Evolutionary conservation across 2,888 invertebrate species (phyloP), one percentile per base, ranked within the genome.

Genomic region (Tenthredo distinguenda): DNA sequence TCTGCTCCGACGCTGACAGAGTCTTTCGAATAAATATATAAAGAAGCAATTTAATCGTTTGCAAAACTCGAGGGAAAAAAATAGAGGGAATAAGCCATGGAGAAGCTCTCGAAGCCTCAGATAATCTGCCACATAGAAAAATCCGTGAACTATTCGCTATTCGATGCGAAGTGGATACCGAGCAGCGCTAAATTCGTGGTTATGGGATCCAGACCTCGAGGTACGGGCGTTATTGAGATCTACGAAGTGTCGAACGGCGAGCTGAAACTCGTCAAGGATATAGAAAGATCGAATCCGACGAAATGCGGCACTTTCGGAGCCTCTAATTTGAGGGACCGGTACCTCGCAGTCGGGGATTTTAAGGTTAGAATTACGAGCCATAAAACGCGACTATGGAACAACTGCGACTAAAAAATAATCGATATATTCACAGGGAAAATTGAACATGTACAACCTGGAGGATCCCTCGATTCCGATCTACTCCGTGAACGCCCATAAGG

Each of bases 81-180:
- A 6, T 15, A 10, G 9, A 76, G 9, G 26, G 9, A 10, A 34
- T 31, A 50, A 18, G 3, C 10, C 15, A 95, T 95, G 94, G 94
- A 95, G 47, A 89, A 91, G 37, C 95, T 97, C 93, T 96, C 97
- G 87, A 98, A 98, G 89, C 98, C 99, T 0, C 98, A 98, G 94
- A 97, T 99, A 90, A 97, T 99, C 89, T 96, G 97, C 85, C 98
- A 99, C 91, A 95, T 97, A 55, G 97, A 98, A 91, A 97, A 97
- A 92, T 95, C 96, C 34, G 94, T 98, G 1, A 96, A 97, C 91
- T 99, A 97, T 93, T 97, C 98, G 0, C 94, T 98, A 37, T 98
- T 98, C 93, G 99, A 99, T 91, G 96, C 97, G n/a, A 98, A 98
- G 94, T 99, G 99, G 99, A 96, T 99, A 90, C 99, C 99, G 0